Base-by-base conservation (phyloP, 1,140 invertebrate genomes). In the Frieseomelitta varia region DNA sequence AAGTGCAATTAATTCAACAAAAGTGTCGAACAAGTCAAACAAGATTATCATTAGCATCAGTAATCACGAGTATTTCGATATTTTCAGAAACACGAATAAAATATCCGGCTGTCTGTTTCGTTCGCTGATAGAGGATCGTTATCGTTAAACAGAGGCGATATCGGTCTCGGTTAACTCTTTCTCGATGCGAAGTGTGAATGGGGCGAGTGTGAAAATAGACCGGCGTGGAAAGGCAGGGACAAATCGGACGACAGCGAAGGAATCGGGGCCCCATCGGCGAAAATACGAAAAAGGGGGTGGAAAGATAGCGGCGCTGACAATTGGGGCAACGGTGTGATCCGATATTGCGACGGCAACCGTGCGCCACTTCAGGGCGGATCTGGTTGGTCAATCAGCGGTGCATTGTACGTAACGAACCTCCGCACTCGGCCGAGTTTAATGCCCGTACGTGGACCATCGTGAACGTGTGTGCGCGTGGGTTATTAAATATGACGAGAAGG, bases 361-460 rank as follows among this genome's bases (percentile, higher is more conserved):
- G 89, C 88, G 85, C 84, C 87, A 87, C 87, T 90, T 92, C 86
- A 91, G 89, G 88, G 89, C 90, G 88, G 91, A 92, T 91, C 92
- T 92, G 87, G 87, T 90, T 88, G 92, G 92, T 92, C 92, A 93
- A 93, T 93, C 92, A 93, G 86, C 83, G 86, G 78, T 87, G 92
- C 92, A 93, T 93, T 93, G 92, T 92, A 91, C 89, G 90, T 91
- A 92, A 92, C 90, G 91, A 92, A 92, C 91, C 92, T 87, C 87
- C 90, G 87, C 88, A 88, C 89, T 91, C 89, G 85, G 85, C 87
- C 84, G 90, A 90, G 88, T 92, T 91, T 91, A 92, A 92, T 90
- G 85, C 88, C 84, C 86, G 85, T 89, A 90, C 90, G 88, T 85
- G 87, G 87, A 90, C 88, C 82, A 81, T 87, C 80, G 61, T 56